Evolutionary conservation across 1,140 invertebrate species (phyloP), one percentile per base, ranked within the genome.

Genomic region (Nasonia vitripennis): DNA sequence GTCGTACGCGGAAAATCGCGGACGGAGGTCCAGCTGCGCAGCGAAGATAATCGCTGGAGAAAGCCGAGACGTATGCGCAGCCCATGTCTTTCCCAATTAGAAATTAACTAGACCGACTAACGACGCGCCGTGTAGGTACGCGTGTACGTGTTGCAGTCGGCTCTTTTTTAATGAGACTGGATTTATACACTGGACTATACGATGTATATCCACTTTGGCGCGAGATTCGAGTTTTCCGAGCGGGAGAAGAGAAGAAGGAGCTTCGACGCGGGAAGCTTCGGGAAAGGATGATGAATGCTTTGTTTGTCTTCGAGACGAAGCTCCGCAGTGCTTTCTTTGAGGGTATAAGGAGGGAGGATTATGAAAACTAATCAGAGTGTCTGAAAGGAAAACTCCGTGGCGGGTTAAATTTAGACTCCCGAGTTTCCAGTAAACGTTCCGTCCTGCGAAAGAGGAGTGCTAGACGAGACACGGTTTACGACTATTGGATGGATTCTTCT

Each of bases 51-150:
- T 83, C 55, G 7, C 17, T 27, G 51, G 75, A 84, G 75, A 84
- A 84, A 84, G 75, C 12, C 45, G 10, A 2, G 14, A 45, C 9
- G 51, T 20, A 41, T 20, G 14, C 17, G 17, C 27, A 27, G 27
- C 27, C 27, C 27, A 27, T 27, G 27, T 7, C 9, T 67, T 17
- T 34, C 31, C 78, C 78, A 77, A 85, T 85, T 85, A 85, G 78
- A 80, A 77, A 70, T 81, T 85, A 85, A 85, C 51, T 77, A 70
- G 78, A 85, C 70, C 84, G 78, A 12, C 51, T 81, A 81, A 81
- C 51, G 27, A 27, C 27, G 27, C 27, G 27, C 27, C 27, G 27
- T 27, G 27, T 27, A 27, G 27, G 27, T 27, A 27, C 27, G 27
- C 27, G 70, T 70, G 17, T 7, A n/a, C 20, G 23, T 45, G 17